A percentile compares a stretch with the other conserved stretches of the same genome.
phyloP scores from a whole-genome alignment of 2,113 vertebrate species.

The Muntiacus reevesi region DNA sequence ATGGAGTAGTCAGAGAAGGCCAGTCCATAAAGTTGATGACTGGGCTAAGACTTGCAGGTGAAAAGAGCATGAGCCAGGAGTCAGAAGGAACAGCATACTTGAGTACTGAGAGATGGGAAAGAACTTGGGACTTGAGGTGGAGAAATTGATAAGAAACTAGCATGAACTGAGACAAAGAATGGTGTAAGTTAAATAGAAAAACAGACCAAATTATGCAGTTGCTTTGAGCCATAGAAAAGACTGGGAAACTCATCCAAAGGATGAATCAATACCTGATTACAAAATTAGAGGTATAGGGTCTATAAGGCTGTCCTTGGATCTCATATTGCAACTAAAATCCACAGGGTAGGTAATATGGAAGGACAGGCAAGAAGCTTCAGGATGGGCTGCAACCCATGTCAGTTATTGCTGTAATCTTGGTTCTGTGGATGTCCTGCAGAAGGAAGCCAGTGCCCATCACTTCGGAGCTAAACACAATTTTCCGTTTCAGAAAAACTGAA shows the following conservation, averaged over 20 bases:
- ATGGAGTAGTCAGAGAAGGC: background rate
- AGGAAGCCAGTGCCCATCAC: background rate
- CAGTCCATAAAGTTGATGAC: background rate
- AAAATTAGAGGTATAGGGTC: background rate
- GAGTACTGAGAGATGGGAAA: background rate
- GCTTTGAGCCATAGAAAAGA: background rate
- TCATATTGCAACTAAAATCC: background rate
- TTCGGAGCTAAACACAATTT: background rate
- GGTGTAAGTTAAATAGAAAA: background rate
- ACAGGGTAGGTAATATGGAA: background rate
- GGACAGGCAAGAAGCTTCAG: background rate
- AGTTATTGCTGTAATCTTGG: background rate
- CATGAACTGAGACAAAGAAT: background rate
- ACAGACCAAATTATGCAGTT: background rate
- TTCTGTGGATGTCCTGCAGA: background rate
- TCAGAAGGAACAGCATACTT: background rate
- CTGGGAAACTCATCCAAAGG: background rate
- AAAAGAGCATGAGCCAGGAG: background rate
- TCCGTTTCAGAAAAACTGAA: background rate
- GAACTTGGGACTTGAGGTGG: background rate
- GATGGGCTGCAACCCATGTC: background rate
- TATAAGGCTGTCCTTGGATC: background rate
- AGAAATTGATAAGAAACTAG: background rate
- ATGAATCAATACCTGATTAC: background rate
- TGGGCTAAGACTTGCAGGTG: background rate